Conservation (phyloP, 2,113 vertebrate genomes). For the Muntiacus reevesi region DNA sequence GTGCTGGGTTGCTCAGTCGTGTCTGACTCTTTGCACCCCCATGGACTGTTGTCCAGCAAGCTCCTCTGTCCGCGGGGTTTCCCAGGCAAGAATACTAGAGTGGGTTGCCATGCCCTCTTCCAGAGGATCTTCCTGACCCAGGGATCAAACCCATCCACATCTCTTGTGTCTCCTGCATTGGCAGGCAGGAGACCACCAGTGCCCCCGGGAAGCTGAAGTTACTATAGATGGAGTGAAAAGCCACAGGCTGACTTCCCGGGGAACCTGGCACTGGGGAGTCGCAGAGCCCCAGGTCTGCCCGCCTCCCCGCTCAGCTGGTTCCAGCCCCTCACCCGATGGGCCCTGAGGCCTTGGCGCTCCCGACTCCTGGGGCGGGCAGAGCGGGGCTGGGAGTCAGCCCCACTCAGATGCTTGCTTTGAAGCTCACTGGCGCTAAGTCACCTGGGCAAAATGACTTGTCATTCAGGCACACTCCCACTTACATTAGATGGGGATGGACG, state of each 20-base stretch:
- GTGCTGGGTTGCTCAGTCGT: rapidly evolving
- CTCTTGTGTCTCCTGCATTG: not conserved
- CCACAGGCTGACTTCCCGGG: not conserved
- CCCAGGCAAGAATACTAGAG: not conserved
- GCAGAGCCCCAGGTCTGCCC: not conserved
- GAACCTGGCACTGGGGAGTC: not conserved
- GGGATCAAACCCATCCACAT: not conserved
- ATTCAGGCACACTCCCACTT: not conserved
- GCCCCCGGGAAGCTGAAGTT: not conserved
- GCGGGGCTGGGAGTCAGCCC: not conserved
- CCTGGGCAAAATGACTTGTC: not conserved
- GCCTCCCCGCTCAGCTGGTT: not conserved
- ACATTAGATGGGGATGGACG: not conserved
- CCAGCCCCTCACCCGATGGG: not conserved
- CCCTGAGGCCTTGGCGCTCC: not conserved
- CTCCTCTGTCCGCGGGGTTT: not conserved
- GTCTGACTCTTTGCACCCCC: not conserved
- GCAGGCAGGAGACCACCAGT: not conserved
- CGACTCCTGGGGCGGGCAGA: not conserved
- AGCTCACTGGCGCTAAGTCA: no score
- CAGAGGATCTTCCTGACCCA: not conserved
- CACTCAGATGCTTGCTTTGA: no score
- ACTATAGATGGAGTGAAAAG: not conserved
- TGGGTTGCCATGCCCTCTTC: not conserved
- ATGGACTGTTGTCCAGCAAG: not conserved